phyloP scores from a whole-genome alignment of 2,797 vertebrate species.

The Malurus leucopterus region DNA sequence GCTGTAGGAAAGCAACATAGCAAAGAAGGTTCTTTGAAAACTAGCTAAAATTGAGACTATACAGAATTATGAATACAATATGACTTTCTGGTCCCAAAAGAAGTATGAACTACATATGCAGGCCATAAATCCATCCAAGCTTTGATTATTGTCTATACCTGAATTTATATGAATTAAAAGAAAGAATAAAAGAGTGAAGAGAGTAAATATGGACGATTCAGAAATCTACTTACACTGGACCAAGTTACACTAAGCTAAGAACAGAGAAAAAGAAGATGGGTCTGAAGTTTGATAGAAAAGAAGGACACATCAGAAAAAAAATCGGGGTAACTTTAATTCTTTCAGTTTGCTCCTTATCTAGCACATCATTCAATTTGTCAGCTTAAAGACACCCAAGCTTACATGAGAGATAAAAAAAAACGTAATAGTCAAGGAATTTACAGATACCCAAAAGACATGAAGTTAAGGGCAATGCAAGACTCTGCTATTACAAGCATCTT shows the following conservation, averaged over 20 bases:
- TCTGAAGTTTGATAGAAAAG: neutral
- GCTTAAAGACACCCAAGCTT: neutral
- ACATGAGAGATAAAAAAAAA: neutral
- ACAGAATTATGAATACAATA: neutral
- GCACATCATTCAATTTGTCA: neutral
- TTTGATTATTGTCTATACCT: neutral
- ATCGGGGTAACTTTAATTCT: neutral
- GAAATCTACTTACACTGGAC: neutral
- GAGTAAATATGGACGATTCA: neutral
- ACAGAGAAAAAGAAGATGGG: neutral
- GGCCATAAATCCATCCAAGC: neutral
- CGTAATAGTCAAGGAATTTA: neutral
- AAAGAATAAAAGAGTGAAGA: neutral
- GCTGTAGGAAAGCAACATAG: neutral
- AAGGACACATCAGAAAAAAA: neutral
- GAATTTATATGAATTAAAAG: neutral
- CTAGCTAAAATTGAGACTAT: neutral
- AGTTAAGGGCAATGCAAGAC: neutral
- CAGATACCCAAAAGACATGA: neutral
- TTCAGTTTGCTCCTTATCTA: neutral
- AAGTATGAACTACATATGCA: neutral
- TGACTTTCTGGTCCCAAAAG: neutral
- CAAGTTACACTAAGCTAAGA: neutral
- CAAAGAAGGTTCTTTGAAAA: neutral
- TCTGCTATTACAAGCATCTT: neutral